Percentiles rank a stretch among this genome's conserved stretches.
Conservation (phyloP, 2,113 vertebrate genomes). For the Engystomops pustulosus region DNA sequence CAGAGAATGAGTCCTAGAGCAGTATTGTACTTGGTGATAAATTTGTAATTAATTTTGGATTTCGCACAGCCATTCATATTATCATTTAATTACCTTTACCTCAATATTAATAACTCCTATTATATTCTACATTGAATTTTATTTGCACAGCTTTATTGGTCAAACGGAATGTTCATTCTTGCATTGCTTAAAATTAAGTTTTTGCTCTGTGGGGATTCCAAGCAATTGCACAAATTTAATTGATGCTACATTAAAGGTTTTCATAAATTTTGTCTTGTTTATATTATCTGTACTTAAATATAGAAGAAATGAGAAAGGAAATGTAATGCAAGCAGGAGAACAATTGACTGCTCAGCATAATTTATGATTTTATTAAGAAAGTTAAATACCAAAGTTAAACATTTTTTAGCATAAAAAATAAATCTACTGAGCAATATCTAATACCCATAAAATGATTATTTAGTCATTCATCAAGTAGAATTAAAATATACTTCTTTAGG, state of each 20-base stretch:
- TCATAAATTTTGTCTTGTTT: conserved; percentile 36
- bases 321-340: conserved; percentile 7
- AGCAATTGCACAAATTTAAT: conserved; percentile 53
- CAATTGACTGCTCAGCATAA: background rate
- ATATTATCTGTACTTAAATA: conserved; percentile 1
- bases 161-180: conserved; percentile 39
- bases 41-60: conserved; percentile 50
- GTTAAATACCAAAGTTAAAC: background rate
- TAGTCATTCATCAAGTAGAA: too few species aligned
- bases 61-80: conserved; percentile 50
- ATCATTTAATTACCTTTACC: conserved; percentile 56
- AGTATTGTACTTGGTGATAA: conserved; percentile 40
- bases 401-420: background rate
- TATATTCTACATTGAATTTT: conserved; percentile 46
- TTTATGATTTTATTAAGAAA: background rate
- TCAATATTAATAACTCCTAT: conserved; percentile 55
- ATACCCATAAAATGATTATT: too few species aligned
- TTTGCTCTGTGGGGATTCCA: conserved; percentile 41
- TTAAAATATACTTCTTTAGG: too few species aligned
- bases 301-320: background rate
- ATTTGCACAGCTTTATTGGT: conserved; percentile 56
- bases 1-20: conserved; percentile 25
- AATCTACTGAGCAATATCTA: background rate
- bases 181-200: conserved; percentile 26
- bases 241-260: conserved; percentile 45